Evolutionary conservation across 2,888 invertebrate genomes (phyloP).

Genomic region (Sericinus montela): DNA sequence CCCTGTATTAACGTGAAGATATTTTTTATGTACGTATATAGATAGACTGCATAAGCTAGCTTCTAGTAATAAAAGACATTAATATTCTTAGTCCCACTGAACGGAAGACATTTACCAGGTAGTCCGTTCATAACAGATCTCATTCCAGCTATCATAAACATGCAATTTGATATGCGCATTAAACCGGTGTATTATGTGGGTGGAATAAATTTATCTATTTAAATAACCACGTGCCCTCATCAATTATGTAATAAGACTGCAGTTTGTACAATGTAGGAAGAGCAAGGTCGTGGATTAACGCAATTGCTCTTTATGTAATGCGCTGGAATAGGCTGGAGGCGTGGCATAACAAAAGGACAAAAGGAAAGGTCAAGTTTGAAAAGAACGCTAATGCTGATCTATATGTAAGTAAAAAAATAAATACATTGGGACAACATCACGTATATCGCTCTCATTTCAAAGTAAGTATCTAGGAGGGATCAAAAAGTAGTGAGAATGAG

Average conservation of each 20-base stretch:
- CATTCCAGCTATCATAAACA: slow-evolving; percentile 2
- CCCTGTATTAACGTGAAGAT: too few species aligned
- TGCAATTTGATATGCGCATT: slow-evolving; percentile 9
- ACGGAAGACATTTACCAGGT: neutral
- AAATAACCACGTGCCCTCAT: slow-evolving; percentile 2
- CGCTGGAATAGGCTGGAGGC: slow-evolving; percentile 2
- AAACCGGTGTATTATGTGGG: slow-evolving; percentile 13
- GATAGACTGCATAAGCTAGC: too few species aligned
- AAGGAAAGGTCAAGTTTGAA: too few species aligned
- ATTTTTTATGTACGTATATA: too few species aligned
- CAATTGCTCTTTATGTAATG: slow-evolving; percentile 7
- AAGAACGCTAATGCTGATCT: too few species aligned
- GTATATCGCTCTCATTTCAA: too few species aligned
- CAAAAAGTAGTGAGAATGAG: too few species aligned
- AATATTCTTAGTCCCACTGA: too few species aligned
- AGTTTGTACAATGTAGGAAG: slow-evolving; percentile 4
- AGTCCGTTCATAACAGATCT: slow-evolving; percentile 3
- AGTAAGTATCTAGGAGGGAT: too few species aligned
- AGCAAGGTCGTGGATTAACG: slow-evolving; percentile 13
- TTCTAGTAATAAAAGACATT: too few species aligned
- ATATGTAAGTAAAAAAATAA: too few species aligned
- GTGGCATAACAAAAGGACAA: neutral
- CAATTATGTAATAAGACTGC: slow-evolving; percentile 8
- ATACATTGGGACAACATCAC: too few species aligned
- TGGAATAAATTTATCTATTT: slow-evolving; percentile 9